Percentiles rank a stretch among this genome's conserved stretches.
phyloP scores from a whole-genome alignment of 2,113 vertebrate species.

The Antigone vipio region DNA sequence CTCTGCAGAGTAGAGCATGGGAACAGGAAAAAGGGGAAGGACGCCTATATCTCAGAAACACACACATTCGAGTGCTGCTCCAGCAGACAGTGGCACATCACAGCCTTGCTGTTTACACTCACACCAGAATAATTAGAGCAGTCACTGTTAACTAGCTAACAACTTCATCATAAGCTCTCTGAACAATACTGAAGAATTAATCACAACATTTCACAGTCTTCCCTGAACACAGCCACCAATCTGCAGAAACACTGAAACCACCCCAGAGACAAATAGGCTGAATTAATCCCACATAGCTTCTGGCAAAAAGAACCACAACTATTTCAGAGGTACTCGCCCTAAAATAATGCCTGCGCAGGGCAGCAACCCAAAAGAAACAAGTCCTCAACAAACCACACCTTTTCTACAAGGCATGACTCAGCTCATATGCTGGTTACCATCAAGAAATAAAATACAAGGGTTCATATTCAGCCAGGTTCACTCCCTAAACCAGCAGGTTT shows the following conservation, averaged over 20 bases:
- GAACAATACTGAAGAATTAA: slow-evolving; percentile 21
- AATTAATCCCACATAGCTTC: not conserved
- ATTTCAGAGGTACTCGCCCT: not conserved
- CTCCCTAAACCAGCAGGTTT: not conserved
- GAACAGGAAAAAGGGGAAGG: not conserved
- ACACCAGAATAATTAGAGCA: slow-evolving; percentile 35
- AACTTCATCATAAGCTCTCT: not conserved
- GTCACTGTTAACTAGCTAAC: slow-evolving; percentile 41
- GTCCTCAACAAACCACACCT: slow-evolving; percentile 20
- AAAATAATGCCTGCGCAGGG: not conserved
- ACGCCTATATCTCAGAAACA: not conserved
- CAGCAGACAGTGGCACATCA: not conserved
- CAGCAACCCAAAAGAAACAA: slow-evolving; percentile 26
- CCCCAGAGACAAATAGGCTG: not conserved
- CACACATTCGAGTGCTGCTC: not conserved
- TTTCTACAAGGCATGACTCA: slow-evolving; percentile 9
- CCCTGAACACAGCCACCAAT: not conserved
- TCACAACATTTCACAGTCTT: not conserved
- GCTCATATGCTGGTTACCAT: not conserved
- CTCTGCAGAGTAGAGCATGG: not conserved
- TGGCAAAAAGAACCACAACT: not conserved
- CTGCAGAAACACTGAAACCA: not conserved
- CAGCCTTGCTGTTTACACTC: slow-evolving; percentile 18
- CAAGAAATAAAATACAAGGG: not conserved
- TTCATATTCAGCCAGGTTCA: not conserved